Percentiles rank a stretch among this genome's conserved stretches.
Conservation (phyloP, 2,888 invertebrate species). For the Allolobophora icterica region DNA sequence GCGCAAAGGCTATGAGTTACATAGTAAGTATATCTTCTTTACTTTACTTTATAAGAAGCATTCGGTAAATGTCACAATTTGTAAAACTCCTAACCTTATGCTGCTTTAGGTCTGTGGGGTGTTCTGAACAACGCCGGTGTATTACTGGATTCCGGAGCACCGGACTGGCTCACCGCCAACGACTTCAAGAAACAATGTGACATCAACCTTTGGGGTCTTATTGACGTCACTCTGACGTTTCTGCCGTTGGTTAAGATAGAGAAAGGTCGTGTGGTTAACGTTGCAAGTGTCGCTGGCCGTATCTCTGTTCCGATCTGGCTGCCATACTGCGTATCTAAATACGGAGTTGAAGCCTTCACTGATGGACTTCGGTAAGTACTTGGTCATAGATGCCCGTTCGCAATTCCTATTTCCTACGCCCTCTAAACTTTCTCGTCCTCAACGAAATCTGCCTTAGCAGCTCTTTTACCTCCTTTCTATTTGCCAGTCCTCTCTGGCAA, state of each 20-base stretch:
- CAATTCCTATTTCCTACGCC: no score
- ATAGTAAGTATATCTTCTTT: no score
- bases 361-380: conserved; percentile 18
- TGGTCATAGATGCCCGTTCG: no score
- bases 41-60: no score
- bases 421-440: no score
- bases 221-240: neutral
- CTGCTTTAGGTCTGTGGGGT: neutral
- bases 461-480: no score
- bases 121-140: neutral
- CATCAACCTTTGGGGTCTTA: conserved; percentile 19
- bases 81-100: no score
- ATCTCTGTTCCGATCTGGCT: neutral
- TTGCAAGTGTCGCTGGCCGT: neutral
- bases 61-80: no score
- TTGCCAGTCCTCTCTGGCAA: no score
- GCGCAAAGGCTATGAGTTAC: no score
- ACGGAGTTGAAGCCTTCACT: conserved; percentile 5
- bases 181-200: neutral
- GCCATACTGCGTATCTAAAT: neutral
- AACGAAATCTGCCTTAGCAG: no score
- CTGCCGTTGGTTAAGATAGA: neutral
- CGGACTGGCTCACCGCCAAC: neutral
- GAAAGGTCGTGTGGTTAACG: neutral
- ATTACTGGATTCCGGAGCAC: neutral